Evolutionary conservation across 2,797 vertebrate genomes (phyloP), one percentile per base, ranked within the genome.

Genomic region (Sphaeramia orbicularis): DNA sequence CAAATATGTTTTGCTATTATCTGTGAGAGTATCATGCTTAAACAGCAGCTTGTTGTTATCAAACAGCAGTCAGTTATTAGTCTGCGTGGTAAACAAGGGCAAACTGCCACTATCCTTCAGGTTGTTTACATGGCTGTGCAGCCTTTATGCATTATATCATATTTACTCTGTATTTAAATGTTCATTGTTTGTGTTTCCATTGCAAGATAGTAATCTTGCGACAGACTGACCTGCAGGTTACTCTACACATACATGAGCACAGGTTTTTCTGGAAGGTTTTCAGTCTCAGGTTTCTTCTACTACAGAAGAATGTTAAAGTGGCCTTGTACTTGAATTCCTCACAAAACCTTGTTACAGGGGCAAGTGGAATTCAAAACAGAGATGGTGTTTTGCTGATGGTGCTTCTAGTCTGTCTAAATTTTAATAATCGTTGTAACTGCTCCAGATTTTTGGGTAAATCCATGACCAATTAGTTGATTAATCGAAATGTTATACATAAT

Each of bases 1-100:
- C 70, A 83, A 82, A 76, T 73, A 42, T 64, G 71, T 80, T 74
- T 67, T 71, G 51, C 35, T 10, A 30, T 67, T 44, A 52, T 49
- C 35, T 16, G 2, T 12, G 12, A 58, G 57, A 58, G 24, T 63
- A 50, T 49, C 35, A 67, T 38, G 48, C 48, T 48, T 3, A 47
- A 61, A 60, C 45, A 77, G 32, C 37, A 62, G 59, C 47, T 71
- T 8, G 32, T 19, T 35, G 30, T 54, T 40, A 36, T 15, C 67
- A 27, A 27, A 27, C 4, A 6, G 11, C 3, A 58, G 15, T 54
- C 13, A 50, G 19, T 65, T 51, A 76, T 80, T 51, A 68, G 72
- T 55, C 53, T 41, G 21, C 0, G 1, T 37, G 48, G 48, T 66
- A 70, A 77, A 78, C 69, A 7, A 7, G 16, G 19, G 32, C 12